phyloP scores from a whole-genome alignment of 2,113 vertebrate genomes.

The Elanoides forficatus region DNA sequence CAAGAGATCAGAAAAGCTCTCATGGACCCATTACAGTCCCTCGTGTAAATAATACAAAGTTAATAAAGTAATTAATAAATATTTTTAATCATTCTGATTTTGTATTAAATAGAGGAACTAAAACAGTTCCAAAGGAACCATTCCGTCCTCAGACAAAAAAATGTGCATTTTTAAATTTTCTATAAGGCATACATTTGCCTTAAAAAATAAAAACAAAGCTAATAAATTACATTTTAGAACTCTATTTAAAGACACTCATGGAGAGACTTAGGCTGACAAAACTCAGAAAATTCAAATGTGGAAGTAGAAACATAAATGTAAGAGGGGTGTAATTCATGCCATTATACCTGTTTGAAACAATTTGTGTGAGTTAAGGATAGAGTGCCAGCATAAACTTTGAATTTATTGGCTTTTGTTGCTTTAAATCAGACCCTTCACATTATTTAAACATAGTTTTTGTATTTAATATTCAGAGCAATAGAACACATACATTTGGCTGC shows the following conservation, averaged over 20 bases:
- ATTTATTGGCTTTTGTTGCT: slow-evolving; percentile 75
- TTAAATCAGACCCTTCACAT: slow-evolving; percentile 75
- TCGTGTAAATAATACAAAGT: not conserved
- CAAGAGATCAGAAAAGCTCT: slow-evolving; percentile 33
- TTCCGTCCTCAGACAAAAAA: not conserved
- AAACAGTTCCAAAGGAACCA: not conserved
- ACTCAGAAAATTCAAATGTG: slow-evolving; percentile 40
- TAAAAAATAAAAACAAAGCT: not conserved
- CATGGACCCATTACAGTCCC: not conserved
- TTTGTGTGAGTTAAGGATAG: slow-evolving; percentile 61
- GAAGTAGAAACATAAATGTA: slow-evolving; percentile 21
- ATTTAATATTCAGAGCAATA: slow-evolving; percentile 75
- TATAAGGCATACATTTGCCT: not conserved
- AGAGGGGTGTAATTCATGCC: slow-evolving; percentile 31
- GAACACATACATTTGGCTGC: slow-evolving; percentile 59
- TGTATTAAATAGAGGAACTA: not conserved
- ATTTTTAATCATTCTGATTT: not conserved
- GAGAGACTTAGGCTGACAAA: slow-evolving; percentile 37
- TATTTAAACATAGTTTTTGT: slow-evolving; percentile 71
- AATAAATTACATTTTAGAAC: slow-evolving; percentile 30
- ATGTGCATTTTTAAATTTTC: not conserved
- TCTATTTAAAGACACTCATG: slow-evolving; percentile 27
- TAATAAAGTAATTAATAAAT: not conserved
- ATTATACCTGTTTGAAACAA: slow-evolving; percentile 65
- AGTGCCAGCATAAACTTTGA: slow-evolving; percentile 65